Conservation (phyloP, 2,888 invertebrate genomes). For the Sesamia inferens region DNA sequence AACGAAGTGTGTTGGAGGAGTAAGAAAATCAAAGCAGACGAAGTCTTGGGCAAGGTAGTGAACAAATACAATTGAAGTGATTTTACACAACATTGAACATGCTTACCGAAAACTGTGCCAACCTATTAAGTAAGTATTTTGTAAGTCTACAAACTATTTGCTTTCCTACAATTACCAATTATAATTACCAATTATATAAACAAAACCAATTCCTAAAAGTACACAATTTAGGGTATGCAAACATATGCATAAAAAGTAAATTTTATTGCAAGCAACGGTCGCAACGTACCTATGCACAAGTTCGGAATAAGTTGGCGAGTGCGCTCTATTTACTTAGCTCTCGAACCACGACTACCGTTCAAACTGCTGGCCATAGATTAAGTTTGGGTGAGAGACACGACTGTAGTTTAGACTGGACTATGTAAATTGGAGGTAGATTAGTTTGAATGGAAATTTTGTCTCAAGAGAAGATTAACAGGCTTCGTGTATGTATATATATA, state of each 20-base stretch:
- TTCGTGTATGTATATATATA: background rate
- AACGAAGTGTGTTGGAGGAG: no score
- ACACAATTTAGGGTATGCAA: conserved; percentile 22
- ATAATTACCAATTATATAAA: no score
- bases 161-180: conserved; percentile 7
- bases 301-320: conserved; percentile 81
- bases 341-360: conserved; percentile 77
- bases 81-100: background rate
- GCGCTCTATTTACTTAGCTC: conserved; percentile 82
- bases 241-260: conserved; percentile 72
- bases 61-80: background rate
- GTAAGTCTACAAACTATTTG: background rate
- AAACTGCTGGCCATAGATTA: conserved; percentile 71
- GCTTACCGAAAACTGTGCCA: background rate
- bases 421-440: conserved; percentile 6
- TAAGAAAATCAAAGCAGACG: background rate
- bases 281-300: conserved; percentile 70
- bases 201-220: conserved; percentile 24
- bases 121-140: background rate
- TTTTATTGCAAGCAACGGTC: conserved; percentile 70
- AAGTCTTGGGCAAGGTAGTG: background rate
- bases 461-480: background rate
- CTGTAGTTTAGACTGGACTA: background rate
- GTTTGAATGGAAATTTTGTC: background rate
- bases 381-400: conserved; percentile 47